Percentiles rank a stretch among this genome's conserved stretches.
Evolutionary conservation across 2,113 vertebrate genomes (phyloP).

Genomic region (Fulica atra): DNA sequence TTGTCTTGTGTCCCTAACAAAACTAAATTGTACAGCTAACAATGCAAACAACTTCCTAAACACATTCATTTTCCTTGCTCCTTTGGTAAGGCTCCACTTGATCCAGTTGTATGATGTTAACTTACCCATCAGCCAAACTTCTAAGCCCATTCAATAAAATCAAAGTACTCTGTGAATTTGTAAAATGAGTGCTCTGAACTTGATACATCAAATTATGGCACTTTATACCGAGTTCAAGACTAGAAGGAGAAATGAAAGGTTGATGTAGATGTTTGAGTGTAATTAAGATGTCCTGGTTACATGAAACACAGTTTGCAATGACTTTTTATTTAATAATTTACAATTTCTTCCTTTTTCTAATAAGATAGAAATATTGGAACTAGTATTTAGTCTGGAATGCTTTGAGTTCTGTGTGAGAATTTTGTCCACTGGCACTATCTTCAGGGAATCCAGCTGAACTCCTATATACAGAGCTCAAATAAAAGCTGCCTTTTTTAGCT

Average conservation of each 20-base stretch:
- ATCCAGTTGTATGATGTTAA: not conserved
- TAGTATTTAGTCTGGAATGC: not conserved
- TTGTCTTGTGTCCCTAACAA: not conserved
- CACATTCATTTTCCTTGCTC: not conserved
- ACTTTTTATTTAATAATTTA: not conserved
- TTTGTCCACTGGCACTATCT: not conserved
- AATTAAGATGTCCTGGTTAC: not conserved
- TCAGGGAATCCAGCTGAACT: not conserved
- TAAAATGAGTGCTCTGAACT: not conserved
- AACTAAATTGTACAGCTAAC: not conserved
- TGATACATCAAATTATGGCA: not conserved
- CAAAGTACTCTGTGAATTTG: not conserved
- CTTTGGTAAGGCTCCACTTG: not conserved
- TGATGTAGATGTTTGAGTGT: not conserved
- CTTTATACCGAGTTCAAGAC: not conserved
- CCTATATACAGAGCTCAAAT: not conserved
- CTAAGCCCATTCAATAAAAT: not conserved
- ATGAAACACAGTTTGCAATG: not conserved
- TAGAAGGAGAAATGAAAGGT: not conserved
- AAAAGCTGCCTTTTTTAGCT: not conserved
- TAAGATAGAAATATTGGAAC: not conserved
- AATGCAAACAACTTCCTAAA: constrained; percentile 4
- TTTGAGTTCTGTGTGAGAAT: not conserved
- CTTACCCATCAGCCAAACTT: not conserved
- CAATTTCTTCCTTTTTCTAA: not conserved